phyloP scores from a whole-genome alignment of 2,888 invertebrate genomes.

The Macrosoma leucophasiata region DNA sequence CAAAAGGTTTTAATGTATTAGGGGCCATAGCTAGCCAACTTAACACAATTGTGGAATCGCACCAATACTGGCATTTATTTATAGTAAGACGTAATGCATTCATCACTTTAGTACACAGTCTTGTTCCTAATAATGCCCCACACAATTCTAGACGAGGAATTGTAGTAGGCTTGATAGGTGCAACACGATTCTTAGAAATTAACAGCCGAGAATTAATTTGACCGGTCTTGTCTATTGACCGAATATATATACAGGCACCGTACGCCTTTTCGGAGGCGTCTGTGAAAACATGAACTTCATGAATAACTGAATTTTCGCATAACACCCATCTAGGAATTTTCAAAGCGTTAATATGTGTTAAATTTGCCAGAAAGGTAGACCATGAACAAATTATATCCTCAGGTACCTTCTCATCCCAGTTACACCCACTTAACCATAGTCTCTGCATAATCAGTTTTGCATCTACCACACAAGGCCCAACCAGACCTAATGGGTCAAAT shows the following conservation, averaged over 20 bases:
- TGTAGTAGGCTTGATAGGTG: background rate
- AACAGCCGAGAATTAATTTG: too few relatives aligned
- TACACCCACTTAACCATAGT: slow-evolving; percentile 12
- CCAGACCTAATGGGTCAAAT: slow-evolving; percentile 18
- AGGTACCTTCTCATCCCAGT: slow-evolving; percentile 10
- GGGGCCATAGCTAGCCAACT: slow-evolving; percentile 1
- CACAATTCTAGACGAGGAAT: slow-evolving; percentile 3
- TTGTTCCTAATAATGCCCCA: slow-evolving; percentile 2
- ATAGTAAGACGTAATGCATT: background rate
- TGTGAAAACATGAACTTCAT: too few relatives aligned
- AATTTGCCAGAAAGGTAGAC: background rate
- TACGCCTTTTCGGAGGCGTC: too few relatives aligned
- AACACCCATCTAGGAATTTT: too few relatives aligned
- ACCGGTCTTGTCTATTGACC: too few relatives aligned
- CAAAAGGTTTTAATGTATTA: slow-evolving; percentile 16
- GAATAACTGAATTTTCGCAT: too few relatives aligned
- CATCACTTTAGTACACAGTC: slow-evolving; percentile 1
- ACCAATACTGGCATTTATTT: slow-evolving; percentile 3
- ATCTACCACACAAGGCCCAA: slow-evolving; percentile 14
- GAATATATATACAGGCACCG: too few relatives aligned
- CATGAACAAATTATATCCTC: background rate
- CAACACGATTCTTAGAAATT: slow-evolving; percentile 2
- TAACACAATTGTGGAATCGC: slow-evolving; percentile 8
- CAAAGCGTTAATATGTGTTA: background rate
- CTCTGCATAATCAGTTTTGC: slow-evolving; percentile 21